Evolutionary conservation across 2,797 vertebrate species (phyloP).

Genomic region (Delichon dasypus): DNA sequence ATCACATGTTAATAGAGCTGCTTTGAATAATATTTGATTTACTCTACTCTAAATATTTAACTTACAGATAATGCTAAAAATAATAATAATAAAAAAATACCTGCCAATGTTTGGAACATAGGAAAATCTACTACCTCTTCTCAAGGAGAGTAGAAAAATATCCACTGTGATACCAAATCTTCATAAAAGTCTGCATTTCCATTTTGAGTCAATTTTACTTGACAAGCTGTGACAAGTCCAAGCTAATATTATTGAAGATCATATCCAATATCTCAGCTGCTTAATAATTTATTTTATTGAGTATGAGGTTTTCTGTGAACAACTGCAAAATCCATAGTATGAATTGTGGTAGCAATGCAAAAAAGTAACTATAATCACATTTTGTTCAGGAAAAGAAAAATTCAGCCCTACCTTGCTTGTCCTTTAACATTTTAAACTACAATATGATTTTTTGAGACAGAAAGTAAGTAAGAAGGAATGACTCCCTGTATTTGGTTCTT

Average conservation of each 20-base stretch:
- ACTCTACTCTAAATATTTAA: neutral
- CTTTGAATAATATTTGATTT: neutral
- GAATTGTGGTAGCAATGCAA: neutral
- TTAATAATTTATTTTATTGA: conserved; percentile 10
- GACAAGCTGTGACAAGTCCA: neutral
- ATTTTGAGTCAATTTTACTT: neutral
- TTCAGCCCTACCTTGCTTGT: neutral
- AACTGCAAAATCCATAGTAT: neutral
- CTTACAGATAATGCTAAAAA: neutral
- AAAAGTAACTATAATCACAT: neutral
- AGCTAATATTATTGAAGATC: neutral
- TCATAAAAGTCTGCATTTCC: neutral
- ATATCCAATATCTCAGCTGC: neutral
- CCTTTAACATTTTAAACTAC: neutral
- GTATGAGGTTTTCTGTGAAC: neutral
- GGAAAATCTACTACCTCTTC: neutral
- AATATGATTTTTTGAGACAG: neutral
- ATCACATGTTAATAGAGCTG: neutral
- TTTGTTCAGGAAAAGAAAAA: neutral
- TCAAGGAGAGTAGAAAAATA: conserved; percentile 24
- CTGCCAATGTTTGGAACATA: neutral
- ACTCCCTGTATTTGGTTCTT: neutral
- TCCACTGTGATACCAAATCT: neutral
- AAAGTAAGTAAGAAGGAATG: neutral
- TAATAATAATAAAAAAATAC: neutral